Base-by-base conservation (phyloP, 1,140 invertebrate genomes). In the Phymorhynchus buccinoides region DNA sequence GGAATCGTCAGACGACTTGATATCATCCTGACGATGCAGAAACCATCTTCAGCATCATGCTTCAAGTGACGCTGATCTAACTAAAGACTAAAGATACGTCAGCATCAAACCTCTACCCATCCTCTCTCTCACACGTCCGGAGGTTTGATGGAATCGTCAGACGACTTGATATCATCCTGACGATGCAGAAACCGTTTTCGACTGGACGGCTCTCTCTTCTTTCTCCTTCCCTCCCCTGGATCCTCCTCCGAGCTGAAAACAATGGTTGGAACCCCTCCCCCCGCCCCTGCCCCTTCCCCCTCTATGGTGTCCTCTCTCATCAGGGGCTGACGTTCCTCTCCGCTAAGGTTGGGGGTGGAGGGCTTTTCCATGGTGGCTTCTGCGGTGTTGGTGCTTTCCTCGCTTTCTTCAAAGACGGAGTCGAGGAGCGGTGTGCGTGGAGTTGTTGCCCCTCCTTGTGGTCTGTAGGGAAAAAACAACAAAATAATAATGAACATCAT, bases 391-490 rank as follows among this genome's bases (percentile, higher is more conserved):
- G 6, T 42, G n/a, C 9, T 27, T 78, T 78, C 77, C n/a, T 78
- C 39, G 12, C 30, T 44, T 41, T 78, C 77, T 41, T 78, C 77
- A 27, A 78, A 78, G 77, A 78, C 77, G 27, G 39, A 78, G 77
- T 42, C 77, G n/a, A 78, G 39, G n/a, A 30, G 37, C 0, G 77
- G 35, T 3, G 37, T 42, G 2, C 0, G 2, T 9, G 77, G 30
- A n/a, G 77, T 14, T 12, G 35, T 32, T 35, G 1, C 73, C 22
- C 18, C 35, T 6, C 22, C 32, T 2, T 12, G 32, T 32, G 35
- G 35, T 39, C 73, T 77, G 73, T 30, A 77, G 41, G 18, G 22
- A 7, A 77, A 32, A 32, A 39, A 77, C 7, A 35, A n/a, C 35
- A n/a, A 37, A 35, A 12, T 77, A 30, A 22, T 6, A 30, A 41